Evolutionary conservation across 2,797 vertebrate species (phyloP).

Genomic region (Hybognathus amarus): DNA sequence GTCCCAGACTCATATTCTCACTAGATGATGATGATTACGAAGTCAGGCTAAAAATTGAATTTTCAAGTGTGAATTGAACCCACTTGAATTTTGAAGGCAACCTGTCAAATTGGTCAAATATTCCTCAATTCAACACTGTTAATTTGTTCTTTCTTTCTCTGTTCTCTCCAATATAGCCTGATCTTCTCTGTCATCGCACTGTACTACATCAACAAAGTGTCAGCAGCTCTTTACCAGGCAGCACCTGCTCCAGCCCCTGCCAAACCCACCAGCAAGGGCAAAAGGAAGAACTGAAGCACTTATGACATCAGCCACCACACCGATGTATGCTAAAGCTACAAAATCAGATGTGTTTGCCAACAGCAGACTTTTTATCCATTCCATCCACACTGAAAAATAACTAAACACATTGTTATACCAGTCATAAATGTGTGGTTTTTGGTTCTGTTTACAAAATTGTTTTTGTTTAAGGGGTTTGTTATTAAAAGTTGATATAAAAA

Average conservation of each 20-base stretch:
- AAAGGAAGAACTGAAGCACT: constrained; percentile 88
- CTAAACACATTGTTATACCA: constrained; percentile 5
- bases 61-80: too few species aligned
- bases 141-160: background rate
- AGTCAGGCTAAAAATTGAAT: too few species aligned
- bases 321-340: constrained; percentile 1
- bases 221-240: constrained; percentile 90
- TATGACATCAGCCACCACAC: constrained; percentile 20
- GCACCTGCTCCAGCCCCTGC: constrained; percentile 72
- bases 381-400: constrained; percentile 5
- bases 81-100: background rate
- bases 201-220: constrained; percentile 98
- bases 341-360: constrained; percentile 12
- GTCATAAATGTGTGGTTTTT: constrained; percentile 48
- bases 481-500: constrained; percentile 73
- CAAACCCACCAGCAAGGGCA: constrained; percentile 88
- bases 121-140: background rate
- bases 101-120: background rate
- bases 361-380: constrained; percentile 11
- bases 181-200: constrained; percentile 86
- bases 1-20: too few species aligned
- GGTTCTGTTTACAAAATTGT: constrained; percentile 47
- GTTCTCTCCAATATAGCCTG: constrained; percentile 67
- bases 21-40: too few species aligned
- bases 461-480: constrained; percentile 70